phyloP scores from a whole-genome alignment of 2,113 vertebrate species.

The Ciconia boyciana region DNA sequence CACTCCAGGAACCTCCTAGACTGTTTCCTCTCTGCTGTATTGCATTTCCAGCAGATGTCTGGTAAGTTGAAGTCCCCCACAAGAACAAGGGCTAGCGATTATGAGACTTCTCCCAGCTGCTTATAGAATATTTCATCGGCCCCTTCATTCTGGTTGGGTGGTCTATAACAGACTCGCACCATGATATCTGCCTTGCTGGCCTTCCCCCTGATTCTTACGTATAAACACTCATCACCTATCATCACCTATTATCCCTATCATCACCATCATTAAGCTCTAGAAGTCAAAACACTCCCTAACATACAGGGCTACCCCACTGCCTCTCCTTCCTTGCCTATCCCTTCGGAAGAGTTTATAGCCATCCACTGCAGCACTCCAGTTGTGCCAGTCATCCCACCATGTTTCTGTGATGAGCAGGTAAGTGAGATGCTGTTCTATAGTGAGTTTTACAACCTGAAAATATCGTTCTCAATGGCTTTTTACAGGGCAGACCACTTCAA shows the following conservation, averaged over 20 bases:
- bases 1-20: neutral
- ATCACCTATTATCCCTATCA: neutral
- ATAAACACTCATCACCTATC: neutral
- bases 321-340: neutral
- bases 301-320: neutral
- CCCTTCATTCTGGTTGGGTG: neutral
- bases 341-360: neutral
- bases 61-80: neutral
- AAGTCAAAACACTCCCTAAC: neutral
- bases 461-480: neutral
- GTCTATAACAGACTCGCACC: neutral
- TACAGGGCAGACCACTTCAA: neutral
- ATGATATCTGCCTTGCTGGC: neutral
- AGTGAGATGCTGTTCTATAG: neutral
- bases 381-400: neutral
- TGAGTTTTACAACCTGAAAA: neutral
- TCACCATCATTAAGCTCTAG: neutral
- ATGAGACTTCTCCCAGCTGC: neutral
- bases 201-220: neutral
- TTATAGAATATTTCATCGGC: neutral
- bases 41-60: neutral
- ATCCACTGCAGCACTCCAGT: neutral
- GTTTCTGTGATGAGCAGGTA: neutral
- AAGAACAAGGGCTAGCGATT: neutral
- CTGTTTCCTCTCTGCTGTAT: neutral